Evolutionary conservation across 2,888 invertebrate species (phyloP).

Genomic region (Stramonita haemastoma): DNA sequence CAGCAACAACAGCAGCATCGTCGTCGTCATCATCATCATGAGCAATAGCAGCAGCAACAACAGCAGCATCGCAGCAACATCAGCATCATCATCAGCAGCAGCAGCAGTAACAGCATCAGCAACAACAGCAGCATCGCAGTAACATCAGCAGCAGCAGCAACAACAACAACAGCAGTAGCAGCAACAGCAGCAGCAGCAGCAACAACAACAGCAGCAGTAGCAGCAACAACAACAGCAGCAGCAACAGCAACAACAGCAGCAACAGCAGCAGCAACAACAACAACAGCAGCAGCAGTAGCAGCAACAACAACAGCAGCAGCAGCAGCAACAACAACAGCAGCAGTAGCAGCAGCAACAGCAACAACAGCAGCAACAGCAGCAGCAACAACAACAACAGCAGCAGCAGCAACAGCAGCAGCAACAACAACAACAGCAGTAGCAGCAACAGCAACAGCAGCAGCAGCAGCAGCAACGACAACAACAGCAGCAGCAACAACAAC

Average conservation of each 20-base stretch:
- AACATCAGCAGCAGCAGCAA: background rate
- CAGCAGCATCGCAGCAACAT: no score
- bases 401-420: background rate
- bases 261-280: background rate
- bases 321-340: background rate
- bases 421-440: background rate
- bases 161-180: background rate
- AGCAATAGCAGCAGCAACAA: no score
- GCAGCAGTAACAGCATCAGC: no score
- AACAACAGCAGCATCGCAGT: no score
- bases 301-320: background rate
- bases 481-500: no score
- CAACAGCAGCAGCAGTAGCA: background rate
- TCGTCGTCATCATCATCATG: no score
- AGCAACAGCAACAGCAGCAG: no score
- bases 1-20: no score
- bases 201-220: background rate
- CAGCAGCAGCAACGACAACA: background rate
- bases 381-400: no score
- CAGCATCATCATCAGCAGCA: no score
- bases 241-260: background rate
- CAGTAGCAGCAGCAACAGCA: no score
- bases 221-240: background rate
- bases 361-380: background rate
- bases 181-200: background rate